Conservation (phyloP, 1,140 invertebrate species). For the Drosophila funebris region DNA sequence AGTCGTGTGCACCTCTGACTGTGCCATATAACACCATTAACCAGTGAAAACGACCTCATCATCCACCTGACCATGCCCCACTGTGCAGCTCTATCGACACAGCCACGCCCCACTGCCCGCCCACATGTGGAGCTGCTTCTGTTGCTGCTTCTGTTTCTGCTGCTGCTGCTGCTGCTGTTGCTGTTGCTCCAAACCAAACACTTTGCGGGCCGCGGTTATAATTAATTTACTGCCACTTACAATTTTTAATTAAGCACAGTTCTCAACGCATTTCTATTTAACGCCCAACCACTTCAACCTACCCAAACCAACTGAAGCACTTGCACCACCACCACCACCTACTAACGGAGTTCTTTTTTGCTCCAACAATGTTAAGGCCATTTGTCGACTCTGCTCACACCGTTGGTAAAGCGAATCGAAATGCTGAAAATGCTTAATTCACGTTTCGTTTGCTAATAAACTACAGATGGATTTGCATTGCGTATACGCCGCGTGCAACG, state of each 20-base stretch:
- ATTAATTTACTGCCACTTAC: slow-evolving; percentile 81
- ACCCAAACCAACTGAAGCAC: neutral
- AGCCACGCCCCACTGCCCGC: slow-evolving; percentile 16
- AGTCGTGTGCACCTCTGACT: neutral
- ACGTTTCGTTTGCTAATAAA: slow-evolving; percentile 4
- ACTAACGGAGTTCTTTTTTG: neutral
- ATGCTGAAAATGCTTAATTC: slow-evolving; percentile 8
- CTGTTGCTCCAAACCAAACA: slow-evolving; percentile 67
- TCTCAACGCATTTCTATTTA: slow-evolving; percentile 37
- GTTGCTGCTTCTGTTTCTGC: neutral
- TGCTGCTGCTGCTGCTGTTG: slow-evolving; percentile 26
- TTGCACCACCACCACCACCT: neutral
- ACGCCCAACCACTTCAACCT: neutral
- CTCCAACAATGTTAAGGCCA: slow-evolving; percentile 14
- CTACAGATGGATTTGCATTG: slow-evolving; percentile 3
- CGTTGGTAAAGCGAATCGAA: neutral
- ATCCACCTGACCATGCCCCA: neutral
- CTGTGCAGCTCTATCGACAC: neutral
- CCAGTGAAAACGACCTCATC: slow-evolving; percentile 15
- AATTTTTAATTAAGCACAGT: slow-evolving; percentile 77
- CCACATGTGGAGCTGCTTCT: slow-evolving; percentile 52
- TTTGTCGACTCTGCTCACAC: slow-evolving; percentile 1
- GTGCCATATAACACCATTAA: slow-evolving; percentile 1
- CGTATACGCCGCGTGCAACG: slow-evolving; percentile 15
- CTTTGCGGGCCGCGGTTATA: slow-evolving; percentile 74